A percentile compares a stretch with the other conserved stretches of the same genome.
Conservation (phyloP, 2,797 vertebrate genomes). For the Emys orbicularis region DNA sequence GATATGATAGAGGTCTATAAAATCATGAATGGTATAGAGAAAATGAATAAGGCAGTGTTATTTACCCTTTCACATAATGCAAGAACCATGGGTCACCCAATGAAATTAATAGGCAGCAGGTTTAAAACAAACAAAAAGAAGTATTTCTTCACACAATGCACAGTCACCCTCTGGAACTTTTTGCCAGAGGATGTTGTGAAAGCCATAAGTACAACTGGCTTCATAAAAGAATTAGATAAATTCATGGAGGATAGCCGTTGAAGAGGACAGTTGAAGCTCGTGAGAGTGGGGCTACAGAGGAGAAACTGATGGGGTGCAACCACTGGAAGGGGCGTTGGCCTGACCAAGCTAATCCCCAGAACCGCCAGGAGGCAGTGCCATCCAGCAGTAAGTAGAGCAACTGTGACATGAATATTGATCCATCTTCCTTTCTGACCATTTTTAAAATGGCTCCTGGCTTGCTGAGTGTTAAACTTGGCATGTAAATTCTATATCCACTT, state of each 20-base stretch:
- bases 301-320: background rate
- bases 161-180: background rate
- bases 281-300: background rate
- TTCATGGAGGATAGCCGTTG: background rate
- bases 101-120: background rate
- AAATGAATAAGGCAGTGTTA: background rate
- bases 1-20: background rate
- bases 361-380: background rate
- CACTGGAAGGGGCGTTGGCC: background rate
- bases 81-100: background rate
- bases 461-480: background rate
- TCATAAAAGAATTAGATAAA: background rate
- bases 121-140: background rate
- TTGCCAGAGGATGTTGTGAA: background rate
- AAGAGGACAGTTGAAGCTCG: background rate
- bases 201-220: background rate
- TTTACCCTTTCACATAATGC: background rate
- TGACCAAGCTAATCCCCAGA: background rate
- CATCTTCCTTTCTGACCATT: background rate
- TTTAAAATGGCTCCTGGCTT: background rate
- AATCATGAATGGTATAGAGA: background rate
- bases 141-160: background rate
- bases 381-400: background rate
- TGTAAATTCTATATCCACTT: background rate
- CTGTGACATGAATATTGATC: background rate